Percentiles rank a stretch among this genome's conserved stretches.
These are phyloP conservation scores for Agrochola lota DNA, from an alignment of 2,888 invertebrate species.

Conservation along the genomic window DNA sequence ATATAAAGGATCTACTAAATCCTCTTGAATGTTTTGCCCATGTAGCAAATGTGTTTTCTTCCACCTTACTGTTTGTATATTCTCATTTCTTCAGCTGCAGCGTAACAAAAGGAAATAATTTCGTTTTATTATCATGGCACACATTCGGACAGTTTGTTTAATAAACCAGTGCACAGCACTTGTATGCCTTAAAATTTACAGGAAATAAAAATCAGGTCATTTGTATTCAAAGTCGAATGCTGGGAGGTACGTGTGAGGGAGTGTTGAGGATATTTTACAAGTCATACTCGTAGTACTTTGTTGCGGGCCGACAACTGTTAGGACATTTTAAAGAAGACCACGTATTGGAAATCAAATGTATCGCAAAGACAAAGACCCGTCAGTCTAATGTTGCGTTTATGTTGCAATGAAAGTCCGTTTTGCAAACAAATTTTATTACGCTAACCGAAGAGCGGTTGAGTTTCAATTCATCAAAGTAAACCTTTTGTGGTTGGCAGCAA, in stretches of 20 bases:
- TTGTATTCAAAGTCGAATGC: slow-evolving; percentile 75
- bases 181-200: slow-evolving; percentile 61
- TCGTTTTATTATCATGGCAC: slow-evolving; percentile 62
- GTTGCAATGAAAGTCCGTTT: slow-evolving; percentile 36
- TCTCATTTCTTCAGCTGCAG: slow-evolving; percentile 51
- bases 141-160: slow-evolving; percentile 64
- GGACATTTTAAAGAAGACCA: slow-evolving; percentile 48
- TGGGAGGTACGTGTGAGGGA: slow-evolving; percentile 60
- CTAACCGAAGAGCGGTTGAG: slow-evolving; percentile 13
- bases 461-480: slow-evolving; percentile 56
- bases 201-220: slow-evolving; percentile 70
- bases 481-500: slow-evolving; percentile 49
- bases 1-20: slow-evolving; percentile 55
- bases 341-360: slow-evolving; percentile 47
- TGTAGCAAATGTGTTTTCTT: slow-evolving; percentile 48
- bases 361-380: slow-evolving; percentile 17
- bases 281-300: slow-evolving; percentile 50
- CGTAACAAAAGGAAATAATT: slow-evolving; percentile 59
- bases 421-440: slow-evolving; percentile 48
- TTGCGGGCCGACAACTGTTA: slow-evolving; percentile 58
- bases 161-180: slow-evolving; percentile 65
- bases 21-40: slow-evolving; percentile 50
- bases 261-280: slow-evolving; percentile 65
- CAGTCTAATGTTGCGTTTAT: slow-evolving; percentile 13
- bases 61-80: slow-evolving; percentile 52